Evolutionary conservation across 1,140 invertebrate species (phyloP).

Genomic region (Andricus grossulariae): DNA sequence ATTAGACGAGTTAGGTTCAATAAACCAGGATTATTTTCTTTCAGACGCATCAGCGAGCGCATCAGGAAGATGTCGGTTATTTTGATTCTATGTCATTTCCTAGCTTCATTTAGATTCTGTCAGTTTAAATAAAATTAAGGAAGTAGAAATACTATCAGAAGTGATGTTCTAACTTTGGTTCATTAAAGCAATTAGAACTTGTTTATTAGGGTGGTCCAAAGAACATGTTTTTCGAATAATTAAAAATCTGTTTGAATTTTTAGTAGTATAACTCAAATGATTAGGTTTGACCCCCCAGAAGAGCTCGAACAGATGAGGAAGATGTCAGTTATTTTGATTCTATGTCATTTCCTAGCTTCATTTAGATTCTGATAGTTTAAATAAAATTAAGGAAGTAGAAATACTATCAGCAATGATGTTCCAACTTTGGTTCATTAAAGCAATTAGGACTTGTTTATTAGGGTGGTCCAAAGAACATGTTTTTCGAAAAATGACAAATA

Average conservation of each 20-base stretch:
- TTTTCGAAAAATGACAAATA: too few species aligned
- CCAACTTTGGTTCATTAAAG: too few species aligned
- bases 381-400: not conserved
- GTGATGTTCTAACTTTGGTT: too few species aligned
- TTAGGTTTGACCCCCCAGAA: too few species aligned
- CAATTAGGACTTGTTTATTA: too few species aligned
- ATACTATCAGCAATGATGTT: not conserved
- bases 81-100: not conserved
- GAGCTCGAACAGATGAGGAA: too few species aligned
- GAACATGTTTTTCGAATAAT: too few species aligned
- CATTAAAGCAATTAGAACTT: too few species aligned
- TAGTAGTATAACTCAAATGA: too few species aligned
- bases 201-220: too few species aligned
- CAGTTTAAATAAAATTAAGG: not conserved
- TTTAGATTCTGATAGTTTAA: not conserved
- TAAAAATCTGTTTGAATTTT: too few species aligned
- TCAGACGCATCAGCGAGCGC: not conserved
- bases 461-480: too few species aligned
- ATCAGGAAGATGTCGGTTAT: not conserved
- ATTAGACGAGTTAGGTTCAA: constrained; percentile 9
- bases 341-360: not conserved
- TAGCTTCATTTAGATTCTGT: not conserved
- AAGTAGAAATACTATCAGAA: not conserved
- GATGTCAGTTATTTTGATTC: not conserved
- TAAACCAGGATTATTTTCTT: not conserved